Evolutionary conservation across 2,888 invertebrate genomes (phyloP).

Genomic region (Stramonita haemastoma): DNA sequence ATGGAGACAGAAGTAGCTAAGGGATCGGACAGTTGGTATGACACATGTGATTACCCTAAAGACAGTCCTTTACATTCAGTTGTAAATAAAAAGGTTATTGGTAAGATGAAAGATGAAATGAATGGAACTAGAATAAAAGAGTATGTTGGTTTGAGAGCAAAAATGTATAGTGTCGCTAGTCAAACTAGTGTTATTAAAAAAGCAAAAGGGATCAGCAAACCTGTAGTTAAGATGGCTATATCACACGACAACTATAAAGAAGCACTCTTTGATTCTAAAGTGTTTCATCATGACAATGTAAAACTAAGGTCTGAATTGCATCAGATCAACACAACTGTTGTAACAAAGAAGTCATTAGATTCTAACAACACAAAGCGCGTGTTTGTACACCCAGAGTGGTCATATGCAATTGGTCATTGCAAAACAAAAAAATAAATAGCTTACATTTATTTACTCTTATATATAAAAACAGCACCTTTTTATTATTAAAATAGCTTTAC

Average conservation of each 20-base stretch:
- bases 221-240: background rate
- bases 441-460: too few relatives aligned
- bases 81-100: background rate
- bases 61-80: background rate
- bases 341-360: background rate
- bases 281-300: background rate
- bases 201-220: background rate
- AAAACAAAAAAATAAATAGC: background rate
- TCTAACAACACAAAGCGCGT: background rate
- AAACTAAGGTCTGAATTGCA: background rate
- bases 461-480: too few relatives aligned
- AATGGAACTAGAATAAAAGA: background rate
- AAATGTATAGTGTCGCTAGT: background rate
- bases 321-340: background rate
- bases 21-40: background rate
- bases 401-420: background rate
- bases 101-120: background rate
- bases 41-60: background rate
- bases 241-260: background rate
- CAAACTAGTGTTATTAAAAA: background rate
- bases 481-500: too few relatives aligned
- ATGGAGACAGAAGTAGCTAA: background rate
- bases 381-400: background rate
- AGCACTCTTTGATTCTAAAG: background rate
- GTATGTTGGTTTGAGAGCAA: background rate